Evolutionary conservation across 92 coral and sea anemone species (phyloP).

Genomic region (Montipora capitata): DNA sequence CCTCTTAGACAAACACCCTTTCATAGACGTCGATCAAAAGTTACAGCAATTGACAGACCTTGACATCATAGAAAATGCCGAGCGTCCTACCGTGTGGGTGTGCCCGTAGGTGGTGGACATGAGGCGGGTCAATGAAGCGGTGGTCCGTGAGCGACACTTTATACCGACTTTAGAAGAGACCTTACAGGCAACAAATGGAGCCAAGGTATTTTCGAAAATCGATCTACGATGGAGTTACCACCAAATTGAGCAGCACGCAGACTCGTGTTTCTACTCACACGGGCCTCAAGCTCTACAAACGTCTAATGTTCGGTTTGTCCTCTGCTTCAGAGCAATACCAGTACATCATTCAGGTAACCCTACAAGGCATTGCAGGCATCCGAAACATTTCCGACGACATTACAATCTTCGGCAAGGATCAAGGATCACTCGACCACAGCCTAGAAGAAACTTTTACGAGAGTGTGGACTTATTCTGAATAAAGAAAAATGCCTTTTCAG

Average conservation of each 20-base stretch:
- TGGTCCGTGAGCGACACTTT: conserved; percentile 46
- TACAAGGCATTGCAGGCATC: conserved; percentile 63
- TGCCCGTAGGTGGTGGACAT: conserved; percentile 38
- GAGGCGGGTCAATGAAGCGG: conserved; percentile 65
- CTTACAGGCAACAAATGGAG: conserved; percentile 65
- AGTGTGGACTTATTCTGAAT: no score
- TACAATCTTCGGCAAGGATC: no score
- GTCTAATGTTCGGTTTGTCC: conserved; percentile 61
- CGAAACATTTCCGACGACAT: not conserved
- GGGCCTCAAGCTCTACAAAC: conserved; percentile 53
- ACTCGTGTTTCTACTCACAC: conserved; percentile 58
- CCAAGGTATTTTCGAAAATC: conserved; percentile 72
- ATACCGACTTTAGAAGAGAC: conserved; percentile 76
- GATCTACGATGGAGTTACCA: conserved; percentile 66
- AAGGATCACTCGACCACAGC: no score
- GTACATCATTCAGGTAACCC: conserved; percentile 59
- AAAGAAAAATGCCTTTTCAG: no score
- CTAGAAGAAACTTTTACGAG: no score
- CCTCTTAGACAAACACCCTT: no score
- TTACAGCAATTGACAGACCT: no score
- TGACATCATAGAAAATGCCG: no score
- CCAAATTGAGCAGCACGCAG: conserved; percentile 69
- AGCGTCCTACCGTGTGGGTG: no score
- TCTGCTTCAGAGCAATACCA: conserved; percentile 77
- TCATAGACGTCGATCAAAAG: not conserved